These are phyloP conservation scores for Rosalia funebris DNA, from an alignment of 2,888 invertebrate species.

Conservation along the genomic window DNA sequence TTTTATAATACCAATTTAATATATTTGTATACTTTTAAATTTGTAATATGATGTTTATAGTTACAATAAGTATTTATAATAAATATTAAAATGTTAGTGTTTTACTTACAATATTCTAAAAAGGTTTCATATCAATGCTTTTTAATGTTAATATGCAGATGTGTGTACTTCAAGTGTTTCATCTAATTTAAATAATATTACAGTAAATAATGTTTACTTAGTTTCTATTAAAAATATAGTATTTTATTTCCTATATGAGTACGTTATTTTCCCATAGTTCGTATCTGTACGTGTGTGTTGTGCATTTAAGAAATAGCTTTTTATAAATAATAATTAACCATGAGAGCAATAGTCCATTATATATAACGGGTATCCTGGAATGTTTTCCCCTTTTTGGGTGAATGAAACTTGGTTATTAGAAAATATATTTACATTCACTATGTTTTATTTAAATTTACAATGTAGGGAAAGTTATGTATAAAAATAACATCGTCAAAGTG, in stretches of 20 bases:
- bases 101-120: slow-evolving; percentile 22
- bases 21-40: slow-evolving; percentile 27
- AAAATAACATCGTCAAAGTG: no score
- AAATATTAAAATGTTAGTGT: slow-evolving; percentile 18
- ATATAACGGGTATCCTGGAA: no score
- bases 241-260: slow-evolving; percentile 8
- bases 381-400: no score
- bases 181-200: slow-evolving; percentile 9
- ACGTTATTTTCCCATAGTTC: no score
- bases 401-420: no score
- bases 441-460: no score
- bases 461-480: no score
- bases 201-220: slow-evolving; percentile 11
- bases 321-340: no score
- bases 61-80: slow-evolving; percentile 21
- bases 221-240: slow-evolving; percentile 11
- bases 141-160: slow-evolving; percentile 19
- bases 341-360: no score
- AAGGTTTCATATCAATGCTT: slow-evolving; percentile 20
- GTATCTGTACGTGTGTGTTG: no score
- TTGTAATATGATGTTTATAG: slow-evolving; percentile 27
- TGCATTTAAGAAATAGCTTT: no score
- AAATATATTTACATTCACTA: no score
- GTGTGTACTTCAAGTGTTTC: slow-evolving; percentile 9
- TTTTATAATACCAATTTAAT: slow-evolving; percentile 29